Base-by-base conservation (phyloP, 2,888 invertebrate genomes). In the Andricus curvator region DNA sequence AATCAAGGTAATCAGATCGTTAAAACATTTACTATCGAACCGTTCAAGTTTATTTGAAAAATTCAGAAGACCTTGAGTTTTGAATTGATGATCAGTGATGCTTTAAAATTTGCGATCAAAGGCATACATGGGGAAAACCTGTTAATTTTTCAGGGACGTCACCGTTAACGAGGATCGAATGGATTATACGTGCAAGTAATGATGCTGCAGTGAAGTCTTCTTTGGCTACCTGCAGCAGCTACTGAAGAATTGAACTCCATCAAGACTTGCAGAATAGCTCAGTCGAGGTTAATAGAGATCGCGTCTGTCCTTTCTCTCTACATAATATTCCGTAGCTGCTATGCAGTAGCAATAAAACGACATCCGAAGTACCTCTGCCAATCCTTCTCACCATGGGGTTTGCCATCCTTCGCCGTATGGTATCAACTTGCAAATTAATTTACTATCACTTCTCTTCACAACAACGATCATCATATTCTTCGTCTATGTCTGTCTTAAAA, bases 251-350 rank as follows among this genome's bases (percentile, higher is more conserved):
- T 87, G 86, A 88, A 87, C 87, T 86, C 87, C 84, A 86, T 88
- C 86, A 86, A 80, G 85, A 84, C 83, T 80, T 80, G 82, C 80
- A 29, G 82, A 81, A 81, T 67, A 78, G 68, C 80, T 68, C 60
- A 76, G 83, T 79, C 85, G 88, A 80, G 90, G 90, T 90, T 90
- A 91, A 90, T 90, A 88, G 90, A 89, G 90, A 90, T 90, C 89
- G 89, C 88, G 88, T 90, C 90, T 89, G 84, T 88, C 86, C 81
- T 79, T 80, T 83, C 83, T 84, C 85, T 81, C 81, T 84, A 84
- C 85, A 86, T 85, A 87, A 88, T 87, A 85, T 85, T 83, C 82
- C 79, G 77, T 68, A 37, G 78, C 44, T 74, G 79, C 77, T 82
- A 76, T 77, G 77, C 60, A 51, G 68, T 76, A 64, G 82, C 78